phyloP scores from a whole-genome alignment of 2,888 invertebrate genomes.

The Aricia artaxerxes region DNA sequence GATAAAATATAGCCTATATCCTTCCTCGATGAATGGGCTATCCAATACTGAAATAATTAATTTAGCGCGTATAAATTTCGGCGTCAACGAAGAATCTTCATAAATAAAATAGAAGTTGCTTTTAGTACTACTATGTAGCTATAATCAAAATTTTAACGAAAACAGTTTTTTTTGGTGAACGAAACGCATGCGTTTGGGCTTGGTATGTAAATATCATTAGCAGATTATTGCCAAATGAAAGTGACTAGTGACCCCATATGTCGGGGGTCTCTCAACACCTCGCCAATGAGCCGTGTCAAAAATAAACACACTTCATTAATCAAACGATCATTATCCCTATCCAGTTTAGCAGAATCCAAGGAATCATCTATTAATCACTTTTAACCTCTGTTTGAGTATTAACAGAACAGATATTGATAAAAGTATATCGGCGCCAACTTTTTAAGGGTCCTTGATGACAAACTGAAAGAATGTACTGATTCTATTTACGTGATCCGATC shows the following conservation, averaged over 20 bases:
- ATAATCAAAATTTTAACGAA: not conserved
- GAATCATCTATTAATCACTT: constrained; percentile 25
- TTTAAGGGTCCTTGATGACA: not conserved
- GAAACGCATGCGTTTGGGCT: constrained; percentile 4
- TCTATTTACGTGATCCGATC: not conserved
- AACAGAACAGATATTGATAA: too few species aligned
- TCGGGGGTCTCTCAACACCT: constrained; percentile 64
- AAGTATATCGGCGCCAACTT: not conserved
- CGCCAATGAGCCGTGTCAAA: constrained; percentile 67
- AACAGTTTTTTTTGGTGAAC: not conserved
- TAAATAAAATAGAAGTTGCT: too few species aligned
- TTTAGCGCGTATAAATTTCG: too few species aligned
- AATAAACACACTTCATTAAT: constrained; percentile 73
- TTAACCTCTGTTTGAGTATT: not conserved
- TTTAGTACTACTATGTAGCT: too few species aligned
- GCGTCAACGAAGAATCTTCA: too few species aligned
- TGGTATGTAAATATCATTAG: constrained; percentile 37
- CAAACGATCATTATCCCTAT: constrained; percentile 62
- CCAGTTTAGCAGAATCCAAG: constrained; percentile 17
- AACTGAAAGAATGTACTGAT: not conserved
- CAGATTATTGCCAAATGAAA: constrained; percentile 43
- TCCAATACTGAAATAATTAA: too few species aligned
- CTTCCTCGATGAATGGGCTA: too few species aligned
- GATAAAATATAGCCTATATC: too few species aligned
- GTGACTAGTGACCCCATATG: constrained; percentile 56